Base-by-base conservation (phyloP, 2,113 vertebrate species). In the Okapia johnstoni region DNA sequence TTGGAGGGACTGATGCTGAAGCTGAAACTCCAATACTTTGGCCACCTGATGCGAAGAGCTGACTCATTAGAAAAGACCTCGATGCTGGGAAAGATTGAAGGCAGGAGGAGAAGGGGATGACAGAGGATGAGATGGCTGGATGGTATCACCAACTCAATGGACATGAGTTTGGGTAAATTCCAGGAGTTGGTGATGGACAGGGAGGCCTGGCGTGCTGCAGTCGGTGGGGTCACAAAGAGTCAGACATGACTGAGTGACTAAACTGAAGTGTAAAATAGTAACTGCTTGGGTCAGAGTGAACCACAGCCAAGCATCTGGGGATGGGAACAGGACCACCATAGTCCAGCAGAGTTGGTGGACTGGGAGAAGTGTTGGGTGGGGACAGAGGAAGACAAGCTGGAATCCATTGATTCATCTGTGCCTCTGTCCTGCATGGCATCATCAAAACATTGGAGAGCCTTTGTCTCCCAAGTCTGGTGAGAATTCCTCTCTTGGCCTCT, bases 241-340 rank as follows among this genome's bases (percentile, higher is more conserved):
- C 10, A 13, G 66, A 70, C n/a, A 70, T 0, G 2, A 23, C n/a
- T 70, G 10, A 70, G 19, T 1, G 0, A 70, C 17, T 70, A 2
- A 12, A 40, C 11, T 70, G n/a, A 70, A 70, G 19, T 70, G 10
- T 70, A 70, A 70, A 3, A 13, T 14, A 0, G 7, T 11, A 40
- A 43, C 21, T 1, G 36, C 5, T 6, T 40, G 1, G 28, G 17
- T 10, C 17, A 3, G 26, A 36, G n/a, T 8, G 40, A 86, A 17
- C n/a, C 14, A 11, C 10, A 54, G 84, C 54, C 77, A 17, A 40
- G 28, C 7, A 7, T 6, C 55, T 40, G 61, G 57, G 85, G 33
- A 9, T 1, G 15, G 25, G 70, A 9, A 17, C 3, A 2, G 36
- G 85, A 57, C 40, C 0, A 2, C 0, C 10, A 14, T 0, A 14